phyloP scores from a whole-genome alignment of 2,888 invertebrate genomes.

The Drosophila birchii region DNA sequence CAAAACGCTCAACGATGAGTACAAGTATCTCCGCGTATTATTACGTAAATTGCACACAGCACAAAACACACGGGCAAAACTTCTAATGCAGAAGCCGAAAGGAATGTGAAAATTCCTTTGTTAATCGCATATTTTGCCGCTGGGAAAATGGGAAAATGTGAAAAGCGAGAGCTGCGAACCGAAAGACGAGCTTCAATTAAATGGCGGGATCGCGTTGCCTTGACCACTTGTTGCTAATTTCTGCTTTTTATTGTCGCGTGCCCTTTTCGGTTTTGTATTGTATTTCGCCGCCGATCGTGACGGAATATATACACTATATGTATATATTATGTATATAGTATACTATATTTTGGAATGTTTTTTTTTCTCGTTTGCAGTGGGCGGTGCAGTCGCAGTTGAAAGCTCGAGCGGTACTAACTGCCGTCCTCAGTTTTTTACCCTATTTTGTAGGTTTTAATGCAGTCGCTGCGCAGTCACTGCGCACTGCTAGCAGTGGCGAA shows the following conservation, averaged over 20 bases:
- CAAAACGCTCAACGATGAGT: neutral
- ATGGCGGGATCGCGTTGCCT: constrained; percentile 45
- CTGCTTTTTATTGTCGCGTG: constrained; percentile 51
- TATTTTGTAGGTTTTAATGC: constrained; percentile 76
- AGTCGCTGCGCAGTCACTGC: constrained; percentile 36
- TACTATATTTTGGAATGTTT: neutral
- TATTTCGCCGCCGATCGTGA: constrained; percentile 34
- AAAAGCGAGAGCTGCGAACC: constrained; percentile 9
- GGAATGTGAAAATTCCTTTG: constrained; percentile 39
- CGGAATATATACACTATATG: constrained; percentile 18
- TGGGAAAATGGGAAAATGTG: constrained; percentile 17
- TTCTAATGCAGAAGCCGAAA: constrained; percentile 25
- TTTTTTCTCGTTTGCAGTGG: neutral
- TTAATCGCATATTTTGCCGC: constrained; percentile 48
- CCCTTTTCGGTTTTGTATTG: constrained; percentile 40
- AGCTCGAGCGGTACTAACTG: constrained; percentile 74
- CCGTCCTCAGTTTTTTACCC: constrained; percentile 74
- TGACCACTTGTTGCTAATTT: constrained; percentile 39
- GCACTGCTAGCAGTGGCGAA: constrained; percentile 12
- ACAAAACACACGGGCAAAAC: constrained; percentile 19
- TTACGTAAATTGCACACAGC: constrained; percentile 58
- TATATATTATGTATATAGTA: constrained; percentile 3
- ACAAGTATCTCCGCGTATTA: constrained; percentile 35
- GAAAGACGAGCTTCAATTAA: constrained; percentile 34
- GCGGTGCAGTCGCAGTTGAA: constrained; percentile 57